Base-by-base conservation (phyloP, 2,888 invertebrate species). In the Diplolepis rosae region DNA sequence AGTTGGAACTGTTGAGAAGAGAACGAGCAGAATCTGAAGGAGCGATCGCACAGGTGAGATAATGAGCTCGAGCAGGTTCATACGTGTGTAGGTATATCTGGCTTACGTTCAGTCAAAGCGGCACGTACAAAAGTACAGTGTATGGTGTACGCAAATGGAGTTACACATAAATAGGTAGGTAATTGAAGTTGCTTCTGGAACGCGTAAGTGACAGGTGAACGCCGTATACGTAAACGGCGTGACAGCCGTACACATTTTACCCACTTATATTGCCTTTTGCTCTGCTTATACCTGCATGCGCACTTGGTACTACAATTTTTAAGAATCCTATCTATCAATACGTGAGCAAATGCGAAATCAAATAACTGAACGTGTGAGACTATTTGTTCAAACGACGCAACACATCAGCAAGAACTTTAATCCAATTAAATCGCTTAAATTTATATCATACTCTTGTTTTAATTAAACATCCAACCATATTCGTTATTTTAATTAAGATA, bases 111-210 rank as follows among this genome's bases (percentile, higher is more conserved):
- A 24, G 66, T 18, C 54, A 28, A 65, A 30, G 42, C 69, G 67
- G 65, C 65, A 67, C 61, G 61, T 66, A 66, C 61, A 61, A 51
- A 70, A 66, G 73, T 69, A 45, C 69, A 52, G 54, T 54, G 67
- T 68, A 71, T 71, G 54, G 54, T 54, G 67, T 68, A 71, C 72
- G 73, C 70, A 70, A 66, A 74, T 71, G 74, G 69, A 69, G 71
- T 52, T 65, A 50, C 71, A 69, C 68, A 72, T 69, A 71, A 71
- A 68, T 72, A 70, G 65, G 66, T 42, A 52, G 56, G 81, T 86
- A 86, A 87, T 87, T 84, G 85, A 85, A 85, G 86, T 82, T 82
- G 84, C 83, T 84, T 79, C 82, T 77, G 84, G 81, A 82, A 82
- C 79, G 79, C 72, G 79, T 83, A 85, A 85, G 82, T 85, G 86